Evolutionary conservation across 2,888 invertebrate genomes (phyloP), one percentile per base, ranked within the genome.

Genomic region (Endotricha flammealis): DNA sequence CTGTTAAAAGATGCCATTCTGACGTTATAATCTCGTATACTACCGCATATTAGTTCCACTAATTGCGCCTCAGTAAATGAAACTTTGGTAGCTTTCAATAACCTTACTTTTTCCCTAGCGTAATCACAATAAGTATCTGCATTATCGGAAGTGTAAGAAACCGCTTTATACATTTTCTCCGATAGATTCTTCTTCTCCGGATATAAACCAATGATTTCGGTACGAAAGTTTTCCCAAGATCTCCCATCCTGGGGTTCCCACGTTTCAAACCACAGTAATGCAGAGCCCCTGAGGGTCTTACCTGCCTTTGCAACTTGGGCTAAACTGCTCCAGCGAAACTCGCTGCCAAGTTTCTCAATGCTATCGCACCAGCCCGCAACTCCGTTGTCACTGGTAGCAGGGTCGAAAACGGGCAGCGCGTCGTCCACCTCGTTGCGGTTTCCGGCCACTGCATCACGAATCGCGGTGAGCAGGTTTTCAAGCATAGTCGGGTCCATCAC

Each of bases 1-100:
- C 46, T 57, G 23, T 59, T 54, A 2, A 46, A 41, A 7, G 46
- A 42, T 3, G 53, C 53, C 46, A 55, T 48, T 39, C 31, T 44
- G 2, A 56, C 44, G 37, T 39, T 43, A 1, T 32, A 22, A 16
- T 59, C 54, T 2, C 7, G 12, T 5, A 44, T 39, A 3, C 44
- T 39, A 6, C 44, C 47, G 11, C 48, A 45, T 7, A 45, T 11
- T 7, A 45, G 8, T 13, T 48, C 48, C 8, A 48, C 25, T 5
- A 48, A 23, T 24, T 46, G 46, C 4, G 10, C 6, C n/a, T 48
- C 41, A 3, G 39, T 32, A 32, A 44, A 42, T 4, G 31, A 12
- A 13, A 48, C 33, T 22, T 45, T 48, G 6, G 48, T 48, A 22
- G 13, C 32, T 5, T 29, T 27, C 12, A 44, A 29, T n/a, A 46